These are phyloP conservation scores for Porites australiensis DNA, from an alignment of 64 coral and sea anemone species.

Conservation along the genomic window DNA sequence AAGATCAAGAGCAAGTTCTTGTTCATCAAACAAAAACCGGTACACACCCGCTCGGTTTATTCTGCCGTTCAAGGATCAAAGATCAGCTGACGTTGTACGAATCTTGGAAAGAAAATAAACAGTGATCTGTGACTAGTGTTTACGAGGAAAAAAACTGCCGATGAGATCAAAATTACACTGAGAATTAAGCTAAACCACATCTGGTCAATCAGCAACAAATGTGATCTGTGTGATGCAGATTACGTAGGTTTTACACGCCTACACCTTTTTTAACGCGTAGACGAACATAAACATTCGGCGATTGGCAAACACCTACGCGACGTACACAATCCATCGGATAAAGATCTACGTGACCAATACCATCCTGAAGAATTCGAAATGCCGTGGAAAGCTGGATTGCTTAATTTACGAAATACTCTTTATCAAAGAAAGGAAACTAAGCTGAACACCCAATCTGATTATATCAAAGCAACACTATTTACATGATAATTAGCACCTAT, in stretches of 20 bases:
- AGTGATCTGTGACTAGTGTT: slow-evolving; percentile 57
- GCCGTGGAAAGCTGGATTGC: too few relatives aligned
- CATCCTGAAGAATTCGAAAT: too few relatives aligned
- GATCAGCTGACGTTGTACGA: slow-evolving; percentile 42
- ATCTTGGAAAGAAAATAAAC: slow-evolving; percentile 70
- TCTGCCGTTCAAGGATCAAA: not conserved
- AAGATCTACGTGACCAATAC: too few relatives aligned
- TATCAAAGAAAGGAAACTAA: too few relatives aligned
- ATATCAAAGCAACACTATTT: too few relatives aligned
- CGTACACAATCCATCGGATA: too few relatives aligned
- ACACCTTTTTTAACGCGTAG: too few relatives aligned
- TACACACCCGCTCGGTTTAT: not conserved
- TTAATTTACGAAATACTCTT: too few relatives aligned
- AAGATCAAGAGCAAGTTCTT: slow-evolving; percentile 47
- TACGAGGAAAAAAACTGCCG: slow-evolving; percentile 61
- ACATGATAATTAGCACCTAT: too few relatives aligned
- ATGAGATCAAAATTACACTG: slow-evolving; percentile 41
- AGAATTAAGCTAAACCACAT: slow-evolving; percentile 34
- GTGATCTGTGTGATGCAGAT: slow-evolving; percentile 63
- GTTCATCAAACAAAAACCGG: slow-evolving; percentile 10
- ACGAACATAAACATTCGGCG: too few relatives aligned
- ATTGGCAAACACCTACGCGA: too few relatives aligned
- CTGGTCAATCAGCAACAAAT: slow-evolving; percentile 58
- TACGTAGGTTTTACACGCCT: slow-evolving; percentile 22
- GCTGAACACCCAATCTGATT: too few relatives aligned